Evolutionary conservation across 2,888 invertebrate genomes (phyloP).

Genomic region (Agrotis exclamationis): DNA sequence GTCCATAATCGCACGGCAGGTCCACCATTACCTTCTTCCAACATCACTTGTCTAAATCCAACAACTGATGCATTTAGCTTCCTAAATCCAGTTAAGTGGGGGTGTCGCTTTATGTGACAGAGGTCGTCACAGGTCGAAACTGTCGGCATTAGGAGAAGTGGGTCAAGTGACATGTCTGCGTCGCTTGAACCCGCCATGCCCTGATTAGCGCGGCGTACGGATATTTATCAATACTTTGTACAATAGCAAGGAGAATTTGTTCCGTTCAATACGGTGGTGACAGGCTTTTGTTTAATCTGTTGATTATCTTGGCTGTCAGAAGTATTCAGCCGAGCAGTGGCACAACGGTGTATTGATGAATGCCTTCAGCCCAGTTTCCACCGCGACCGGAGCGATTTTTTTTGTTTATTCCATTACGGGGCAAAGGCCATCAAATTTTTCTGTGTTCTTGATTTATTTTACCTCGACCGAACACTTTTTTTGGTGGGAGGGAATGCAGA

Average conservation of each 20-base stretch:
- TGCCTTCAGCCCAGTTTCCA: no score
- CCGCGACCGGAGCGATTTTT: no score
- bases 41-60: neutral
- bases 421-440: no score
- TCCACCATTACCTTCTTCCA: no score
- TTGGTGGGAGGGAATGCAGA: no score
- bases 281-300: neutral
- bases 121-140: constrained; percentile 42
- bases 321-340: no score
- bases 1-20: no score
- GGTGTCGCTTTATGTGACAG: neutral
- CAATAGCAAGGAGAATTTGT: neutral
- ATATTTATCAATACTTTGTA: constrained; percentile 32
- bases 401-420: no score
- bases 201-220: constrained; percentile 39
- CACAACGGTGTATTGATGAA: no score
- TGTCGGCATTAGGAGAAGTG: constrained; percentile 20
- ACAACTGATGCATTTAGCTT: neutral
- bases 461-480: no score
- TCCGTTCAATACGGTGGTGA: neutral
- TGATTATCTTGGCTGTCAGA: no score
- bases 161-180: constrained; percentile 51
- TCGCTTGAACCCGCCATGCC: constrained; percentile 20
- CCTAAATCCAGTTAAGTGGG: neutral
- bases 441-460: no score